phyloP scores from a whole-genome alignment of 1,140 invertebrate species.

The Platorchestia sp. region DNA sequence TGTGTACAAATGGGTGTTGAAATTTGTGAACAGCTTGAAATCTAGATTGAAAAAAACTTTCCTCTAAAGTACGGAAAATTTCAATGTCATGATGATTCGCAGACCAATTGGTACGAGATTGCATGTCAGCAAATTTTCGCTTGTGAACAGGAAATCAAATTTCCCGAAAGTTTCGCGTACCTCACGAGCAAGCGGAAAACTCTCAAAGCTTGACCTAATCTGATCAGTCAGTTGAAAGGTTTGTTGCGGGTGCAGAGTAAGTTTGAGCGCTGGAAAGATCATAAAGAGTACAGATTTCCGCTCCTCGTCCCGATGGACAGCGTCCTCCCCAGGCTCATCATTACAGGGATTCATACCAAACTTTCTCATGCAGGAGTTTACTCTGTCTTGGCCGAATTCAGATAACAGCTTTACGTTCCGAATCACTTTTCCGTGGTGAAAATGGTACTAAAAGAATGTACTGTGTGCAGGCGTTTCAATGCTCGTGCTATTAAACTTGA shows the following conservation, averaged over 20 bases:
- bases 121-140: not conserved
- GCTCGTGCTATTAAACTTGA: not conserved
- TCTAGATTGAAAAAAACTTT: not conserved
- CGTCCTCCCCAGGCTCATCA: not conserved
- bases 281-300: not conserved
- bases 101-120: not conserved
- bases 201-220: not conserved
- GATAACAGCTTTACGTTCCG: not conserved
- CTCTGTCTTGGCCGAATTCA: not conserved
- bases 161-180: not conserved
- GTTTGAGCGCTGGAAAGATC: not conserved
- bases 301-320: not conserved
- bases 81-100: not conserved
- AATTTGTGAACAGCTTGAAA: not conserved
- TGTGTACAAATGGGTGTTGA: not conserved
- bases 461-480: not conserved
- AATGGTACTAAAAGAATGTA: not conserved
- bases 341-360: not conserved
- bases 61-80: not conserved
- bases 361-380: not conserved
- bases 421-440: not conserved
- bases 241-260: not conserved
- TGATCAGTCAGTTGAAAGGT: not conserved
- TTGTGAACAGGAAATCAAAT: not conserved
- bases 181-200: not conserved